Evolutionary conservation across 2,888 invertebrate species (phyloP), one percentile per base, ranked within the genome.

Genomic region (Tenthredo amoena): DNA sequence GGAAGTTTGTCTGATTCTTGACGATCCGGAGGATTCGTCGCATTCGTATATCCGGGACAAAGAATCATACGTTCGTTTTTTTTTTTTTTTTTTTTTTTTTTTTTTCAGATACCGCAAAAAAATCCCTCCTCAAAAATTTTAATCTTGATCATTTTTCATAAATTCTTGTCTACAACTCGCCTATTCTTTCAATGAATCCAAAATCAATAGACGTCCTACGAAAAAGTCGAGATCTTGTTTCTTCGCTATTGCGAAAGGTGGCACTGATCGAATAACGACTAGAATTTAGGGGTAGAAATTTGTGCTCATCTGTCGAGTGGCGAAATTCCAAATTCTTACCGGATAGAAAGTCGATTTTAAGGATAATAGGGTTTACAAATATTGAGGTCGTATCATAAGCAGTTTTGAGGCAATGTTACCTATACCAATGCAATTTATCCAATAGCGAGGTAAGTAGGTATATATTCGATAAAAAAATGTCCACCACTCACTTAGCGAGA

Each of bases 401-500:
- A 68, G 68, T 18, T 15, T 34, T 18, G 18, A 34, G 18, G 5
- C 34, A 43, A 40, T 50, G 50, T 31, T 47, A 77, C 26, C 3
- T 31, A 77, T 18, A 55, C 77, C 10, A 18, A 74, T 21, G 43
- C 72, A 74, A 74, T 74, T 47, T 47, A 74, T 74, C 72, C 43
- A 74, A 74, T 40, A 43, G 72, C 40, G 40, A 74, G 21, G 21
- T 9, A 37, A 26, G 43, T n/a, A 15, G 71, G 37, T 37, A 72
- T 31, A 77, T 50, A 34, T 50, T 34, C 26, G 15, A 34, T 40
- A 55, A 55, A 77, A 74, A 31, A 77, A 47, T 31, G 26, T 77
- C 55, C 55, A 26, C 50, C 55, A 55, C 77, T 77, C 50, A 77
- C 77, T 77, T 77, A 77, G 77, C 62, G 58, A 31, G 81, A 40